Evolutionary conservation across 2,888 invertebrate genomes (phyloP).

Genomic region (Aricia artaxerxes): DNA sequence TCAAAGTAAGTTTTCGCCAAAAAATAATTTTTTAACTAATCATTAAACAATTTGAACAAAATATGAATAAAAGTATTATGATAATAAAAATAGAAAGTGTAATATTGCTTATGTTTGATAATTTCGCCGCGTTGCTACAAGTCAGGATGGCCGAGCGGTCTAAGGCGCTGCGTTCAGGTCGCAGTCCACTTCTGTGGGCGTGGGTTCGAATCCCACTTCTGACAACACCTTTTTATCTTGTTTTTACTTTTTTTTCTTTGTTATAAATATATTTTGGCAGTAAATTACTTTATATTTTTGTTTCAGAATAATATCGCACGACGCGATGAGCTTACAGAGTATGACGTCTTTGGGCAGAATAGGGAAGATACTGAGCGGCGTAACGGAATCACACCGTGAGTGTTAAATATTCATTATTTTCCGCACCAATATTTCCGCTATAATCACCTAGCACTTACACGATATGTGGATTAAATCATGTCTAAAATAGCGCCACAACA

Average conservation of each 20-base stretch:
- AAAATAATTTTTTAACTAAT: neutral
- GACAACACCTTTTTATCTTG: slow-evolving; percentile 68
- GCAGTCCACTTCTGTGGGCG: slow-evolving; percentile 81
- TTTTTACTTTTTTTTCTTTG: neutral
- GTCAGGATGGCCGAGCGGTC: slow-evolving; percentile 46
- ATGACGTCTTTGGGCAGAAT: slow-evolving; percentile 93
- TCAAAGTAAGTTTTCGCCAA: neutral
- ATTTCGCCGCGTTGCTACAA: slow-evolving; percentile 14
- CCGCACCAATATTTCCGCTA: neutral
- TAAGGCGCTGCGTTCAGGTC: slow-evolving; percentile 47
- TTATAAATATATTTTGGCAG: neutral
- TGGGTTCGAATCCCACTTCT: slow-evolving; percentile 91
- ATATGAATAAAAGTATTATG: neutral
- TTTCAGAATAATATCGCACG: slow-evolving; percentile 90
- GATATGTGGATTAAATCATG: neutral
- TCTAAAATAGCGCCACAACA: neutral
- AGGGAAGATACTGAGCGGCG: slow-evolving; percentile 88
- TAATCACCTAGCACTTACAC: neutral
- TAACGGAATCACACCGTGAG: slow-evolving; percentile 82
- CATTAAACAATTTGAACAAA: neutral
- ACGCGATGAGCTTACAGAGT: slow-evolving; percentile 92
- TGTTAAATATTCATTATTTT: slow-evolving; percentile 36
- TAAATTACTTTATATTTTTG: neutral
- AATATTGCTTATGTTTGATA: neutral
- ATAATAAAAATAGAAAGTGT: neutral